Conservation (phyloP, 2,113 vertebrate species). For the Pelecanoides urinatrix region DNA sequence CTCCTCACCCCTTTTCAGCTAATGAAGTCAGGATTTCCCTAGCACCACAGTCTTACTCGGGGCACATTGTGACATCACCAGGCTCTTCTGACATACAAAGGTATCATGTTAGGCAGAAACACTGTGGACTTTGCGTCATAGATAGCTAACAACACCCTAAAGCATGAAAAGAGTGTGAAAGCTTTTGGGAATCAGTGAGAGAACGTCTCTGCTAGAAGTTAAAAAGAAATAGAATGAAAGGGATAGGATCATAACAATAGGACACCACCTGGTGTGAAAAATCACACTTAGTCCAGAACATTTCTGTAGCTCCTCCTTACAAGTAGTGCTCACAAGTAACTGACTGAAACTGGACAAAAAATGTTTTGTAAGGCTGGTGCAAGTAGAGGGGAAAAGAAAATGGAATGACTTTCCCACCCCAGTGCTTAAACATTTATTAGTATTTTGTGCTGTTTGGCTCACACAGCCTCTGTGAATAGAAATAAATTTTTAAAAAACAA, state of each 20-base stretch:
- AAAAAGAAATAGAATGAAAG: neutral
- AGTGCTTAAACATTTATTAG: neutral
- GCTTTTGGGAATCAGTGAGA: neutral
- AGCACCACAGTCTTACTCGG: neutral
- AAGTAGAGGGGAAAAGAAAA: neutral
- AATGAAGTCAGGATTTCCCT: neutral
- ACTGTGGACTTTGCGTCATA: neutral
- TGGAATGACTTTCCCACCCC: neutral
- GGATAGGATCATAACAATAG: neutral
- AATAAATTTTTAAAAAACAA: neutral
- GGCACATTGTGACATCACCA: conserved; percentile 12
- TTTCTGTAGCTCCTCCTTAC: neutral
- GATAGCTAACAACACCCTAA: neutral
- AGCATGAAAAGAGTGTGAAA: neutral
- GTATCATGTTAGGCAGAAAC: neutral
- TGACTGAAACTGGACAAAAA: neutral
- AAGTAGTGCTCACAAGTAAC: neutral
- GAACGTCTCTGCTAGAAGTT: neutral
- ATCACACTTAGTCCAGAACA: neutral
- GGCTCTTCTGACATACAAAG: neutral
- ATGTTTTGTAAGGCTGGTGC: neutral
- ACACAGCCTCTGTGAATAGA: neutral
- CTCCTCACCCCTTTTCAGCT: neutral
- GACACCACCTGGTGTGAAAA: neutral
- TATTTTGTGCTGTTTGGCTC: neutral